phyloP scores from a whole-genome alignment of 2,113 vertebrate species.

The Poeciliopsis prolifica region DNA sequence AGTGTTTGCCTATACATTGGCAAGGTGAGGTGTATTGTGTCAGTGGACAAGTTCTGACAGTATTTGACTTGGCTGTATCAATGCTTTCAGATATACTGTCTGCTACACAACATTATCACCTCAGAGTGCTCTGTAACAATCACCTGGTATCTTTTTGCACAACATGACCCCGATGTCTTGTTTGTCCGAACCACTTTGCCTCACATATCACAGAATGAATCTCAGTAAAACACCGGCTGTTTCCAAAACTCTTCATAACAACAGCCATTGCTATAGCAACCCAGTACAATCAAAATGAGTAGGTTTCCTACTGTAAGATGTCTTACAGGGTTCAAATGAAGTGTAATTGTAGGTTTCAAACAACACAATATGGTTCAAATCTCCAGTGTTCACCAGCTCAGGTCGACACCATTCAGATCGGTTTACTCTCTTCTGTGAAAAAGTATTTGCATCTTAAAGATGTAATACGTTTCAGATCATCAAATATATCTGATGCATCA shows the following conservation, averaged over 20 bases:
- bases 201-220: neutral
- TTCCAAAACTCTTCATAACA: neutral
- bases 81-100: constrained; percentile 13
- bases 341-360: too few relatives aligned
- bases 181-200: neutral
- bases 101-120: neutral
- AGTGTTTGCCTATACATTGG: constrained; percentile 20
- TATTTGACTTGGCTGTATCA: constrained; percentile 5
- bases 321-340: neutral
- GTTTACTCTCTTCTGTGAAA: too few relatives aligned
- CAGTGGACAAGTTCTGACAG: constrained; percentile 11
- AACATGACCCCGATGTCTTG: neutral
- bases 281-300: neutral
- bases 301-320: neutral
- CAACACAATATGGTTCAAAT: too few relatives aligned
- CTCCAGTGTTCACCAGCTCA: too few relatives aligned
- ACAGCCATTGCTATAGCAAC: neutral
- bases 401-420: too few relatives aligned
- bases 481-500: too few relatives aligned
- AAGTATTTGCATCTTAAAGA: too few relatives aligned
- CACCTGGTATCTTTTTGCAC: neutral
- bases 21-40: constrained; percentile 10
- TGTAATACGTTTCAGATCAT: too few relatives aligned
- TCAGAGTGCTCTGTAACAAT: neutral
- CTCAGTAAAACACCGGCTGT: neutral